Evolutionary conservation across 1,140 invertebrate species (phyloP).

Genomic region (Sitobion miscanthi): DNA sequence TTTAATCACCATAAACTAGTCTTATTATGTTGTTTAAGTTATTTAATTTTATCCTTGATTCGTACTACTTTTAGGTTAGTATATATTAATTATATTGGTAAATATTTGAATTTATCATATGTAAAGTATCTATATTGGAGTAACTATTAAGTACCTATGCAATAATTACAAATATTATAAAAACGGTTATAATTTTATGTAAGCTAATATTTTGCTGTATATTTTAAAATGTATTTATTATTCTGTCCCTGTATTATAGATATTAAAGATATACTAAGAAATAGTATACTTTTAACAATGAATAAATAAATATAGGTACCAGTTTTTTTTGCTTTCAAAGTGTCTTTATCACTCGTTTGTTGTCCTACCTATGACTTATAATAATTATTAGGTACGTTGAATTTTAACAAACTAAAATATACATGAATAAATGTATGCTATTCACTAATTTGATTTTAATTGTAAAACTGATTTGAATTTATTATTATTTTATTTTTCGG

Average conservation of each 20-base stretch:
- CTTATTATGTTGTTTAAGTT: background rate
- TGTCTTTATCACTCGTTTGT: background rate
- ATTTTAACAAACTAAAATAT: background rate
- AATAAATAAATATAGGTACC: background rate
- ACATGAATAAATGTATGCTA: background rate
- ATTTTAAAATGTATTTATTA: background rate
- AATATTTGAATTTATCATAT: background rate
- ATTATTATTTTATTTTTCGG: too few species aligned
- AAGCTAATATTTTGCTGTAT: background rate
- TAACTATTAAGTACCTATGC: background rate
- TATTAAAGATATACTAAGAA: background rate
- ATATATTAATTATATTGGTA: background rate
- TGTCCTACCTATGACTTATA: background rate
- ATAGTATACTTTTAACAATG: background rate
- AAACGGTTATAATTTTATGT: background rate
- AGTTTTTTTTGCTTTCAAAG: background rate
- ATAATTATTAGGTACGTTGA: background rate
- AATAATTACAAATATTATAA: background rate
- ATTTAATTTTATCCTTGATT: conserved; percentile 12
- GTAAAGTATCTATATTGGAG: background rate
- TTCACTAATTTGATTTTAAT: background rate
- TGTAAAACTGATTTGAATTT: too few species aligned
- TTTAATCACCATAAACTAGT: background rate
- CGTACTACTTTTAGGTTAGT: background rate
- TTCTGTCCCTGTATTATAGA: background rate